Conservation (phyloP, 2,113 vertebrate species). For the Cottus gobio region DNA sequence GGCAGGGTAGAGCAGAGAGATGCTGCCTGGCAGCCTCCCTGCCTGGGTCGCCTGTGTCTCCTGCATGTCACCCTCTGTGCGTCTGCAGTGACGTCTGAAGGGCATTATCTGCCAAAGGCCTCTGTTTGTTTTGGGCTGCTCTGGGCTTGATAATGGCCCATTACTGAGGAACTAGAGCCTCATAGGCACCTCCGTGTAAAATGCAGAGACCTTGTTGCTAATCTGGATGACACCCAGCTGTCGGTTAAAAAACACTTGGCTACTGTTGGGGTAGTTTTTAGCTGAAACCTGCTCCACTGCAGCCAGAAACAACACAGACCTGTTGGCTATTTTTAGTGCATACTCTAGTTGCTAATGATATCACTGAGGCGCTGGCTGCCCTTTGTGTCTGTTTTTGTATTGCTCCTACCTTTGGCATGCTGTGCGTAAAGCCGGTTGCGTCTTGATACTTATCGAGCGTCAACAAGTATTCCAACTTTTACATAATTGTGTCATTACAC, state of each 20-base stretch:
- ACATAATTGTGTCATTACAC: conserved; percentile 10
- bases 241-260: conserved; percentile 22
- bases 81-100: conserved; percentile 79
- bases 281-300: conserved; percentile 19
- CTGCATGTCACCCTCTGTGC: conserved; percentile 70
- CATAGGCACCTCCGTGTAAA: conserved; percentile 62
- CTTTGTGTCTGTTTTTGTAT: conserved; percentile 33
- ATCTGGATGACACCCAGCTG: conserved; percentile 64
- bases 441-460: conserved; percentile 35
- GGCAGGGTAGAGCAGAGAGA: conserved; percentile 62
- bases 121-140: conserved; percentile 82
- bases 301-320: conserved; percentile 51
- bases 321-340: conserved; percentile 69
- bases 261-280: conserved; percentile 31
- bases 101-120: conserved; percentile 77
- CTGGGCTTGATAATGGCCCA: conserved; percentile 75
- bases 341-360: conserved; percentile 39
- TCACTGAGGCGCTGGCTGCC: conserved; percentile 32
- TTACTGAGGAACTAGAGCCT: conserved; percentile 70
- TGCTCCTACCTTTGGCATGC: conserved; percentile 10
- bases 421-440: conserved; percentile 25
- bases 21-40: conserved; percentile 49
- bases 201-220: conserved; percentile 47
- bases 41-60: conserved; percentile 61
- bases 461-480: conserved; percentile 23